phyloP scores from a whole-genome alignment of 1,140 invertebrate genomes.

The Eufriesea mexicana region DNA sequence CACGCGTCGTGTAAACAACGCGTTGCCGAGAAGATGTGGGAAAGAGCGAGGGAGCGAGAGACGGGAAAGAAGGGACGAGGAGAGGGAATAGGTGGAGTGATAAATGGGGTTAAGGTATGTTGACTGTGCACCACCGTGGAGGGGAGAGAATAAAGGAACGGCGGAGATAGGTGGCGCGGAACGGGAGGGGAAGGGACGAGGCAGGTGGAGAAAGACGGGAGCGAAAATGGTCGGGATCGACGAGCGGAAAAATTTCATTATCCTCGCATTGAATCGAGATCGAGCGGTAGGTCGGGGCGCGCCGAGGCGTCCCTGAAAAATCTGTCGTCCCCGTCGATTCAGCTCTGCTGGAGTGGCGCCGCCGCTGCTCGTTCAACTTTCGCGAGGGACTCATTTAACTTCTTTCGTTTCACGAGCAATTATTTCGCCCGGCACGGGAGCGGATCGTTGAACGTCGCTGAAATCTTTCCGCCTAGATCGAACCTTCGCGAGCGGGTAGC shows the following conservation, averaged over 20 bases:
- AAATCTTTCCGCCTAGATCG: conserved; percentile 43
- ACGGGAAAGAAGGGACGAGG: background rate
- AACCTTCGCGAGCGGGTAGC: background rate
- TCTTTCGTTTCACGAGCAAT: conserved; percentile 60
- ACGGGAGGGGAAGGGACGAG: background rate
- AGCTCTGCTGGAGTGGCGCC: background rate
- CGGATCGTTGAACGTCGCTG: conserved; percentile 44
- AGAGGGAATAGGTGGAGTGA: conserved; percentile 16
- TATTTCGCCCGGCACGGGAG: conserved; percentile 47
- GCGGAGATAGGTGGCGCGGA: conserved; percentile 21
- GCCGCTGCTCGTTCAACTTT: conserved; percentile 48
- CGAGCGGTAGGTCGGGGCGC: conserved; percentile 37
- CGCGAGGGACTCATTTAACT: conserved; percentile 59
- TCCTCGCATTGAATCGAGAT: conserved; percentile 68
- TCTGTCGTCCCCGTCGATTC: conserved; percentile 50
- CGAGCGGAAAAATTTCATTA: conserved; percentile 76
- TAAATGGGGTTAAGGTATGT: conserved; percentile 50
- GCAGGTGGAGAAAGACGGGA: conserved; percentile 9
- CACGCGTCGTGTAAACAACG: conserved; percentile 37
- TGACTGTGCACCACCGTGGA: background rate
- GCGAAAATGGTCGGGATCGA: conserved; percentile 38
- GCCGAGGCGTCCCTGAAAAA: conserved; percentile 40
- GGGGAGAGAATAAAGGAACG: conserved; percentile 26
- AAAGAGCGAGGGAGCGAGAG: background rate
- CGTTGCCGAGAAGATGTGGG: background rate